These are phyloP conservation scores for Whitmania pigra DNA, from an alignment of 1,140 invertebrate species.

Conservation along the genomic window DNA sequence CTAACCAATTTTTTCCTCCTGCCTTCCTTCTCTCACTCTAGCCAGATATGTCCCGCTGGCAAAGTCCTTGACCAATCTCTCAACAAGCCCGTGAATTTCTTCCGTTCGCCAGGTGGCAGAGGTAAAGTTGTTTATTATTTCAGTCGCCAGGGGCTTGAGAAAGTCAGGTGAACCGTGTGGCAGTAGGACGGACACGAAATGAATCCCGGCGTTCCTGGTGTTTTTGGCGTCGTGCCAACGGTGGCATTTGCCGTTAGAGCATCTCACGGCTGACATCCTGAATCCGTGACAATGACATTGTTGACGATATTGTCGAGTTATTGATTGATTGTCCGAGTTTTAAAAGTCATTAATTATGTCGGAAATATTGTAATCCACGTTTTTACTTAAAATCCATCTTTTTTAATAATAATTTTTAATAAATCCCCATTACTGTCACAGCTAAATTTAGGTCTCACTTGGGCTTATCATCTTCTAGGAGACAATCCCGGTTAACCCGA, in stretches of 20 bases:
- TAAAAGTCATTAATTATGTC: too few relatives aligned
- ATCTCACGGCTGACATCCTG: conserved; percentile 27
- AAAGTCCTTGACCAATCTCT: conserved; percentile 34
- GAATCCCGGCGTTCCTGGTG: conserved; percentile 41
- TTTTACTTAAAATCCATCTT: too few relatives aligned
- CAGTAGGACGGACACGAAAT: conserved; percentile 42
- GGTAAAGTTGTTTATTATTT: conserved; percentile 34
- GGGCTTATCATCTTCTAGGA: background rate
- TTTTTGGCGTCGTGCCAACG: conserved; percentile 44
- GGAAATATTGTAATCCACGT: too few relatives aligned
- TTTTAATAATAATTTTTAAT: background rate
- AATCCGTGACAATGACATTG: background rate
- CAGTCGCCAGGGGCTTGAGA: conserved; percentile 32
- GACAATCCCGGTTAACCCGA: conserved; percentile 31
- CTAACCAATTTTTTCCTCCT: background rate
- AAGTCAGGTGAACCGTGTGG: conserved; percentile 40
- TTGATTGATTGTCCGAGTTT: background rate
- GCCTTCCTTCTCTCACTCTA: conserved; percentile 21
- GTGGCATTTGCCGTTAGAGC: conserved; percentile 36
- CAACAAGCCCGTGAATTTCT: conserved; percentile 33
- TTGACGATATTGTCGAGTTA: background rate
- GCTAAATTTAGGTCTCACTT: too few relatives aligned
- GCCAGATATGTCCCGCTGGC: conserved; percentile 37
- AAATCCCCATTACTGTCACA: background rate
- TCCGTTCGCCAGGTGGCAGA: conserved; percentile 32